Percentiles rank a stretch among this genome's conserved stretches.
phyloP scores from a whole-genome alignment of 30 jellyfish, hydroid and myxozoan species.

The Aurelia sp. region DNA sequence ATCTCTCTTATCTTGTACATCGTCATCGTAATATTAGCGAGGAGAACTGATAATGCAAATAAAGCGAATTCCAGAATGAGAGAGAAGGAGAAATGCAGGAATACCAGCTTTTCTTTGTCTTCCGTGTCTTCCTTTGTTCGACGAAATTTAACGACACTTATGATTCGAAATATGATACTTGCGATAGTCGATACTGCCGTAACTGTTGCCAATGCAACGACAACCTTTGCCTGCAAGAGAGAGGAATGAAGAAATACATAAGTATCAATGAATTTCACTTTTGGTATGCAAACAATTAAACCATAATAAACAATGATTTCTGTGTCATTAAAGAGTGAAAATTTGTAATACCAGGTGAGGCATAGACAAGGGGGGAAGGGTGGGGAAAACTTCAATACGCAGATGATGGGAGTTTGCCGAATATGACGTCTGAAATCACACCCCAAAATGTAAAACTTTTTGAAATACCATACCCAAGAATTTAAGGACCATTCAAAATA shows the following conservation, averaged over 20 bases:
- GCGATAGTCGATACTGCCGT: conserved; percentile 32
- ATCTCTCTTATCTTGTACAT: conserved; percentile 48
- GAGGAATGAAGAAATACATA: not conserved
- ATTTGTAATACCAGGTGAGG: no score
- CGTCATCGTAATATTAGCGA: conserved; percentile 53
- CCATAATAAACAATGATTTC: not conserved
- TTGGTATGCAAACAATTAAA: not conserved
- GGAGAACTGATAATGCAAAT: conserved; percentile 49
- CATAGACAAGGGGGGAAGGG: no score
- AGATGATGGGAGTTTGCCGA: no score
- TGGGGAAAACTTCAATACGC: no score
- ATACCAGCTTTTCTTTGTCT: conserved; percentile 45
- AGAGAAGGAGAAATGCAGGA: conserved; percentile 57
- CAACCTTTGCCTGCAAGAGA: conserved; percentile 37
- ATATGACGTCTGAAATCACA: no score
- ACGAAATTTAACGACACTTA: conserved; percentile 17
- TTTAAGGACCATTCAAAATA: no score
- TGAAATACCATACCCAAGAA: no score
- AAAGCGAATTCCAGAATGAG: conserved; percentile 51
- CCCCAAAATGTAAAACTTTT: no score
- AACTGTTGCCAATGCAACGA: conserved; percentile 22
- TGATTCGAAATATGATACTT: conserved; percentile 37
- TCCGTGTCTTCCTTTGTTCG: not conserved
- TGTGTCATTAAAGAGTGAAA: no score
- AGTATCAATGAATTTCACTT: not conserved